Conservation (phyloP, 2,888 invertebrate genomes). For the Agonopterix alstromeriana region DNA sequence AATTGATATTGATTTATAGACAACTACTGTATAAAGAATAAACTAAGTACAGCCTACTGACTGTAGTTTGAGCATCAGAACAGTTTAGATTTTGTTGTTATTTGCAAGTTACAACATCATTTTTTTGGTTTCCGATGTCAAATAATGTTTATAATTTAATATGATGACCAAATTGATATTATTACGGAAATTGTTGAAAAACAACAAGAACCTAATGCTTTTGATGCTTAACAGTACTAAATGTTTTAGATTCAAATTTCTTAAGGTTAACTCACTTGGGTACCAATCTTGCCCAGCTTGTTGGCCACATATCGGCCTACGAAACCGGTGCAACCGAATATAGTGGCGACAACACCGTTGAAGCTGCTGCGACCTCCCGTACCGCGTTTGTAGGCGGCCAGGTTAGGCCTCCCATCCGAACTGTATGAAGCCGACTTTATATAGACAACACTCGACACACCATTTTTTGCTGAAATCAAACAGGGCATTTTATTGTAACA, state of each 20-base stretch:
- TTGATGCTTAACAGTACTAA: background rate
- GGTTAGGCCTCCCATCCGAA: conserved; percentile 73
- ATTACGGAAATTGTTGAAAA: too few species aligned
- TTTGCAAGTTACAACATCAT: too few species aligned
- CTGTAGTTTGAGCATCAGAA: too few species aligned
- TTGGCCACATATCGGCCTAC: conserved; percentile 93
- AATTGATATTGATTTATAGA: too few species aligned
- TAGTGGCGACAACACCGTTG: conserved; percentile 98
- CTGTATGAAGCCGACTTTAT: conserved; percentile 71
- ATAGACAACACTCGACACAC: conserved; percentile 59
- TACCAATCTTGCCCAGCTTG: conserved; percentile 90
- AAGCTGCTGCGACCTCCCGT: conserved; percentile 97
- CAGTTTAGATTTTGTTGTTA: too few species aligned
- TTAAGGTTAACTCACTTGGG: conserved; percentile 76
- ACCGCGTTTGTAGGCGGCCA: conserved; percentile 85
- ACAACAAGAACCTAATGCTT: too few species aligned
- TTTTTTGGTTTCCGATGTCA: too few species aligned
- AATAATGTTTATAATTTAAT: too few species aligned
- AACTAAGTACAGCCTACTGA: too few species aligned
- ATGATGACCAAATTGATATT: too few species aligned
- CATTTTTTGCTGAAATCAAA: conserved; percentile 48
- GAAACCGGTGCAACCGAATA: conserved; percentile 95
- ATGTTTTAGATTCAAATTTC: background rate
- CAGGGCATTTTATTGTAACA: background rate
- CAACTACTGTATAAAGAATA: too few species aligned